These are phyloP conservation scores for Pterocles burchelli DNA, from an alignment of 2,113 vertebrate species.

Conservation along the genomic window DNA sequence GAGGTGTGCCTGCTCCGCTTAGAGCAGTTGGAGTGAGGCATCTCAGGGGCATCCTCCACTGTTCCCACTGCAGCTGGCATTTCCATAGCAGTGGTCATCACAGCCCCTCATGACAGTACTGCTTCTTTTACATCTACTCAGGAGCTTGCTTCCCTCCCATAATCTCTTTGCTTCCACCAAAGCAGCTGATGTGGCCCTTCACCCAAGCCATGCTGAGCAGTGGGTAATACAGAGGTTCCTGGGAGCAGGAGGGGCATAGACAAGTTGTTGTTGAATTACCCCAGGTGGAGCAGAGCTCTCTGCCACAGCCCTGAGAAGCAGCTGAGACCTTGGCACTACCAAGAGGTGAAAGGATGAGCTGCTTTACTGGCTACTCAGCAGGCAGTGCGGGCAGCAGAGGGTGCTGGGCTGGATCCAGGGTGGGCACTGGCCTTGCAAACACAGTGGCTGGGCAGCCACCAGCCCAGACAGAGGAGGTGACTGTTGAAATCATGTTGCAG, in stretches of 20 bases:
- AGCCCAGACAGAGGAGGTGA: background rate
- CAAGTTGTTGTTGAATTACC: background rate
- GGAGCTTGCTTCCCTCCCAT: background rate
- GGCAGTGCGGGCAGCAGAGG: background rate
- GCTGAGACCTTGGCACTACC: background rate
- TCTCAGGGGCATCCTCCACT: accelerated
- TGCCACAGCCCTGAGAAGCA: background rate
- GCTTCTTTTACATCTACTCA: background rate
- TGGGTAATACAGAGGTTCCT: background rate
- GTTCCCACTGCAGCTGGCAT: background rate
- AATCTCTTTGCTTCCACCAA: background rate
- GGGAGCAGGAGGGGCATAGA: background rate
- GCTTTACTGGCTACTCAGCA: background rate
- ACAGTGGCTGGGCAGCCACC: background rate
- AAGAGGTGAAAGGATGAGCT: background rate
- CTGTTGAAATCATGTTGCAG: background rate
- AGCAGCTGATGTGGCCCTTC: background rate
- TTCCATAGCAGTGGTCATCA: background rate
- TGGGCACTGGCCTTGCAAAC: background rate
- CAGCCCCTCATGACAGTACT: background rate
- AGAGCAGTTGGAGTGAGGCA: background rate
- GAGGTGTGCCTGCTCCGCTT: background rate
- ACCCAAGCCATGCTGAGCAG: background rate
- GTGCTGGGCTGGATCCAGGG: background rate
- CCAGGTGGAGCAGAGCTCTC: background rate